Base-by-base conservation (phyloP, 2,888 invertebrate species). In the Acanthosoma haemorrhoidale region DNA sequence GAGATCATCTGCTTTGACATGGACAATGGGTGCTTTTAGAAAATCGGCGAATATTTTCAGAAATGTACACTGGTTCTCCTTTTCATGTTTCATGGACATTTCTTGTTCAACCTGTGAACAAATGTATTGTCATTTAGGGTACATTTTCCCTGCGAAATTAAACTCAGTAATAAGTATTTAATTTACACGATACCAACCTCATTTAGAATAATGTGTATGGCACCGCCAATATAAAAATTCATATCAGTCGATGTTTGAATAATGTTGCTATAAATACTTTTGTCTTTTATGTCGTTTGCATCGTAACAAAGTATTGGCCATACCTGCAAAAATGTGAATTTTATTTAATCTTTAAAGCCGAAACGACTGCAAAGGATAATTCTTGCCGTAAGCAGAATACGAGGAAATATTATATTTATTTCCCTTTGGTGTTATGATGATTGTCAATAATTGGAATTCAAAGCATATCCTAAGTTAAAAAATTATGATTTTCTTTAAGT, bases 1-100 rank as follows among this genome's bases (percentile, higher is more conserved):
- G 2, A 70, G 59, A 21, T 70, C 70, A 15, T 70, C 60, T 13
- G 70, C 70, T 32, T 70, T 66, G 4, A 70, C 70, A 16, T 70
- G 70, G 4, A 70, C 59, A 5, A 70, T 63, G 11, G 70, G 70
- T 1, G 70, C 41, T 15, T 70, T 70, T 0, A 70, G 41, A n/a
- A 67, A 67, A 32, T 66, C 70, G 11, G 70, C 70, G 5, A 70
- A 59, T 18, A 67, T 25, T 67, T 70, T 70, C 6, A 70, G 29
- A 38, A 70, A 67, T 15, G 66, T 70, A 9, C 66, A 70, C 15
- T 63, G 63, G 25, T 41, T 70, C n/a, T 51, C 51, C n/a, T 51
- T 51, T 59, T 67, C 70, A 16, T 31, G 15, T 31, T 66, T 67
- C 5, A 36, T 36, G 6, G 58, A 67, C 2, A 32, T 3, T 15